Percentiles rank a stretch among this genome's conserved stretches.
Evolutionary conservation across 2,888 invertebrate species (phyloP).

Genomic region (Pyrrhia umbra): DNA sequence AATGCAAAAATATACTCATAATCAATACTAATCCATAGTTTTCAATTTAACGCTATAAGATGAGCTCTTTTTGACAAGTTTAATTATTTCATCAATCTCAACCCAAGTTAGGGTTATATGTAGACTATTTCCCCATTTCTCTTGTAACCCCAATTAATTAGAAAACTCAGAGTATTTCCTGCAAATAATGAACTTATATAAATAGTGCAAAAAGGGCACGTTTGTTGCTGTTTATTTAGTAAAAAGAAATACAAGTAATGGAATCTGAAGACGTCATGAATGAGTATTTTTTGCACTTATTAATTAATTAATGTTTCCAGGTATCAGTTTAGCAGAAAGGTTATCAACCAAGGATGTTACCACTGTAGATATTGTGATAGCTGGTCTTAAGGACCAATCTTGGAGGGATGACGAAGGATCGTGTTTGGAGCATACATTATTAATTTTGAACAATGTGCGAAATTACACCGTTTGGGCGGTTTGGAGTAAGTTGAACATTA

Average conservation of each 20-base stretch:
- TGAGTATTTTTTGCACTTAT: constrained; percentile 19
- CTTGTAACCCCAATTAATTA: too few species aligned
- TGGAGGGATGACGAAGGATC: constrained; percentile 33
- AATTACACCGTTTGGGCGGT: constrained; percentile 54
- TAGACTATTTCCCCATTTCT: too few species aligned
- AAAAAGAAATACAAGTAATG: too few species aligned
- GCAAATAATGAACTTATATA: too few species aligned
- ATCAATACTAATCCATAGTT: too few species aligned
- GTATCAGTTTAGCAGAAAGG: neutral
- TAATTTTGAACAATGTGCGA: constrained; percentile 36
- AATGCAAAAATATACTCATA: too few species aligned
- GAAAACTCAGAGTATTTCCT: too few species aligned
- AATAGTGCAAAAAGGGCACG: too few species aligned
- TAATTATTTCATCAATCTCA: neutral
- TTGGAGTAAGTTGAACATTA: constrained; percentile 50
- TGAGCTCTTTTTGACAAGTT: neutral
- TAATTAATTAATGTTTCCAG: constrained; percentile 18
- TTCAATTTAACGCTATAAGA: too few species aligned
- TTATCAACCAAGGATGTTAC: constrained; percentile 7
- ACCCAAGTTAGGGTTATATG: too few species aligned
- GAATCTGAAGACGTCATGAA: too few species aligned
- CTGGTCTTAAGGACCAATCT: constrained; percentile 16
- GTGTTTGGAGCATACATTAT: constrained; percentile 40
- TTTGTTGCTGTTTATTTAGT: too few species aligned
- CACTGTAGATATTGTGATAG: constrained; percentile 39